Conservation (phyloP, 2,888 invertebrate species). For the Ichneumoninae sp. region DNA sequence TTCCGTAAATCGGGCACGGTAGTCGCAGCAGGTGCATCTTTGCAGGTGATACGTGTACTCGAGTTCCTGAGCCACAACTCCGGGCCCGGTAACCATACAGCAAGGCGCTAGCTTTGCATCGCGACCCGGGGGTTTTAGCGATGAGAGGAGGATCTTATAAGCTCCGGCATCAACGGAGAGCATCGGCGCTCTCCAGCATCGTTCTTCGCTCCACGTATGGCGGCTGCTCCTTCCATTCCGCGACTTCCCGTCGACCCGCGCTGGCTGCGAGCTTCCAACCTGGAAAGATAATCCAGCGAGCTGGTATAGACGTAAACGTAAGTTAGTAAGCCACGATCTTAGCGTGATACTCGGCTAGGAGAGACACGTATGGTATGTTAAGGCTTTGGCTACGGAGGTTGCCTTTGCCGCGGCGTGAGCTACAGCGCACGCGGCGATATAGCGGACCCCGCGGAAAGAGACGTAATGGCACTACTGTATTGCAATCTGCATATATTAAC, state of each 20-base stretch:
- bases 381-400: constrained; percentile 17
- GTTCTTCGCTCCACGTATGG: constrained; percentile 19
- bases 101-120: constrained; percentile 17
- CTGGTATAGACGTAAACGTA: constrained; percentile 37
- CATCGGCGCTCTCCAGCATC: constrained; percentile 21
- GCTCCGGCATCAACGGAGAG: constrained; percentile 5
- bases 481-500: constrained; percentile 82
- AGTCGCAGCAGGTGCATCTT: constrained; percentile 45
- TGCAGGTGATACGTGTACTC: constrained; percentile 57
- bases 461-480: constrained; percentile 78
- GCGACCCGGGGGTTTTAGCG: constrained; percentile 16
- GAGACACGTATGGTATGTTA: constrained; percentile 42
- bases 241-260: constrained; percentile 26
- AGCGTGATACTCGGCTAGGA: constrained; percentile 25
- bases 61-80: constrained; percentile 54
- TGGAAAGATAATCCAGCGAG: constrained; percentile 10
- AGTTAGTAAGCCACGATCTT: constrained; percentile 27
- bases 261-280: constrained; percentile 31
- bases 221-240: constrained; percentile 11
- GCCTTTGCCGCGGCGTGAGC: constrained; percentile 28
- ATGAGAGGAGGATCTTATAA: constrained; percentile 39
- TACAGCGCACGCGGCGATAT: not conserved
- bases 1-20: constrained; percentile 12
- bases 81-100: constrained; percentile 51
- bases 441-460: constrained; percentile 45